phyloP scores from a whole-genome alignment of 2,113 vertebrate genomes.

The Regulus satrapa region DNA sequence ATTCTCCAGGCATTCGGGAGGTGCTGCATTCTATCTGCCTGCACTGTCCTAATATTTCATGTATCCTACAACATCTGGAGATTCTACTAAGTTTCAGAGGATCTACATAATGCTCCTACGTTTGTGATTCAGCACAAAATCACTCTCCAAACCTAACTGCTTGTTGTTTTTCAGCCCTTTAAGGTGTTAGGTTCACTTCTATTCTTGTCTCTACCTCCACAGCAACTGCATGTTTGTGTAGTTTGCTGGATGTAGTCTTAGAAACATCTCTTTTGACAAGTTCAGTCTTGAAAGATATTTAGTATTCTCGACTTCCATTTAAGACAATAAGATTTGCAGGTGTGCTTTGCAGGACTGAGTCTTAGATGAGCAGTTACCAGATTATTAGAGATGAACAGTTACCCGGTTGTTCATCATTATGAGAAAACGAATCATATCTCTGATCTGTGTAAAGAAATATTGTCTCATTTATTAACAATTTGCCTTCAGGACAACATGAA shows the following conservation, averaged over 20 bases:
- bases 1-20: background rate
- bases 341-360: background rate
- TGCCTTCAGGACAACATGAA: background rate
- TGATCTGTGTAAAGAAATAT: background rate
- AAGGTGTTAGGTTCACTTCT: background rate
- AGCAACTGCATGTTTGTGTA: background rate
- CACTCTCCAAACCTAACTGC: rapidly evolving
- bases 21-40: background rate
- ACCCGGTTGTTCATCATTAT: background rate
- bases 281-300: background rate
- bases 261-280: background rate
- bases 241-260: background rate
- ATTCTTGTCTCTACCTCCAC: background rate
- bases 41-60: background rate
- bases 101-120: background rate
- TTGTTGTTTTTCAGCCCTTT: background rate
- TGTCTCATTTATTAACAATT: background rate
- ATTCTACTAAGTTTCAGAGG: background rate
- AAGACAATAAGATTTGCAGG: background rate
- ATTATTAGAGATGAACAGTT: background rate
- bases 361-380: background rate
- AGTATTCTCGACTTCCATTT: background rate
- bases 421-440: background rate
- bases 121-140: background rate
- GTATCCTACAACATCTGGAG: background rate